Evolutionary conservation across 1,140 invertebrate species (phyloP).

Genomic region (Heliconius hewitsoni): DNA sequence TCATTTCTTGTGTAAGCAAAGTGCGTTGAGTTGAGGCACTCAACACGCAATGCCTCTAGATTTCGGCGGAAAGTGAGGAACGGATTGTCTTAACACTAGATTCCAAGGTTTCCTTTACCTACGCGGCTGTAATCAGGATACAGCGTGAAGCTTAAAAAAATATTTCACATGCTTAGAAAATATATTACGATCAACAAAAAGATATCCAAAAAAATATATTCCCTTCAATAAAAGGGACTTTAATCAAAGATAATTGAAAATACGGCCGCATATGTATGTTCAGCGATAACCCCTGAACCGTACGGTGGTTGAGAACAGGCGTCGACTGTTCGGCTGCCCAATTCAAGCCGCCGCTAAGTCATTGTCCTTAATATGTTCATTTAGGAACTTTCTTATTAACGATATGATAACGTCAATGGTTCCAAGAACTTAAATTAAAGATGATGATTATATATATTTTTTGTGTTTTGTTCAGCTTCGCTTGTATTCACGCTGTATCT

Average conservation of each 20-base stretch:
- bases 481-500: too few relatives aligned
- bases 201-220: background rate
- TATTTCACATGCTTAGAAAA: too few relatives aligned
- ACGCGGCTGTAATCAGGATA: too few relatives aligned
- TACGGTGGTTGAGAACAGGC: slow-evolving; percentile 43
- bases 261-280: slow-evolving; percentile 32
- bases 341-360: slow-evolving; percentile 36
- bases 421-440: background rate
- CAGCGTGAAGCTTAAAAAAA: too few relatives aligned
- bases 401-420: background rate
- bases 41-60: too few relatives aligned
- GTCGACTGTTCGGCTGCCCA: slow-evolving; percentile 48
- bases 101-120: too few relatives aligned
- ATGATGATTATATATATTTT: background rate
- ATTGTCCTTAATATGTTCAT: slow-evolving; percentile 19
- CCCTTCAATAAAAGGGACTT: background rate
- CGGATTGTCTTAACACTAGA: too few relatives aligned
- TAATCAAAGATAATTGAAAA: background rate
- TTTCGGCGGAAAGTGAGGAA: too few relatives aligned
- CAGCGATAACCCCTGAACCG: slow-evolving; percentile 47
- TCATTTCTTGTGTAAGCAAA: too few relatives aligned
- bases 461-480: too few relatives aligned
- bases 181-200: background rate
- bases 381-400: slow-evolving; percentile 22
- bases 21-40: too few relatives aligned